phyloP scores from a whole-genome alignment of 2,888 invertebrate genomes.

The Pyrgus malvae region DNA sequence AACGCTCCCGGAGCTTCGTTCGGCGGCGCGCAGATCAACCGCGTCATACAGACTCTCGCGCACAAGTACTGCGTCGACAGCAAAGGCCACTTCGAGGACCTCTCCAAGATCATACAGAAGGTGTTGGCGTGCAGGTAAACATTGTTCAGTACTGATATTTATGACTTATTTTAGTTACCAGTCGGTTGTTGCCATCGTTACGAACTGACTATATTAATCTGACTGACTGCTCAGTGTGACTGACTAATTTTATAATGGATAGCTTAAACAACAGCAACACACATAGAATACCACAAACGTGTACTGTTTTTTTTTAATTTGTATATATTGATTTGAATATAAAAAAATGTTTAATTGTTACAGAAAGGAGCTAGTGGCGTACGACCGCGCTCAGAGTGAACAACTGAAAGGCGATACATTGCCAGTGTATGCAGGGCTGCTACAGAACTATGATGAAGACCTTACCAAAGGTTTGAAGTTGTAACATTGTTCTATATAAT shows the following conservation, averaged over 20 bases:
- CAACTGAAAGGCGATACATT: slow-evolving; percentile 69
- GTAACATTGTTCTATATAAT: too few relatives aligned
- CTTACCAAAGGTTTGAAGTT: slow-evolving; percentile 66
- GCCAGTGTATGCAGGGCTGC: slow-evolving; percentile 70
- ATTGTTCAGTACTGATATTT: too few relatives aligned
- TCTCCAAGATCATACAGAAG: slow-evolving; percentile 94
- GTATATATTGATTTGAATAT: background rate
- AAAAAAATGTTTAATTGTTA: too few relatives aligned
- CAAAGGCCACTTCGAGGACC: slow-evolving; percentile 96
- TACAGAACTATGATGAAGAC: slow-evolving; percentile 73
- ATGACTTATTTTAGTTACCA: too few relatives aligned
- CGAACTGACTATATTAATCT: too few relatives aligned
- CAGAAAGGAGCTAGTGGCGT: slow-evolving; percentile 92
- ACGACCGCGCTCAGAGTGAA: slow-evolving; percentile 92
- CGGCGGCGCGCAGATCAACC: slow-evolving; percentile 89
- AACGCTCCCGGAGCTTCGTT: slow-evolving; percentile 75
- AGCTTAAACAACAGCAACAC: background rate
- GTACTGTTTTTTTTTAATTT: background rate
- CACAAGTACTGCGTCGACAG: slow-evolving; percentile 98
- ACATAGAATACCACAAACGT: background rate
- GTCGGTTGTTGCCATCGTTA: too few relatives aligned
- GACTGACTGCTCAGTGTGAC: too few relatives aligned
- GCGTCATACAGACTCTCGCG: slow-evolving; percentile 95
- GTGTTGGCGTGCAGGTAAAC: slow-evolving; percentile 93
- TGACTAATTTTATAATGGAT: too few relatives aligned